Base-by-base conservation (phyloP, 2,797 vertebrate genomes). In the Mormyrus hasselquistii region DNA sequence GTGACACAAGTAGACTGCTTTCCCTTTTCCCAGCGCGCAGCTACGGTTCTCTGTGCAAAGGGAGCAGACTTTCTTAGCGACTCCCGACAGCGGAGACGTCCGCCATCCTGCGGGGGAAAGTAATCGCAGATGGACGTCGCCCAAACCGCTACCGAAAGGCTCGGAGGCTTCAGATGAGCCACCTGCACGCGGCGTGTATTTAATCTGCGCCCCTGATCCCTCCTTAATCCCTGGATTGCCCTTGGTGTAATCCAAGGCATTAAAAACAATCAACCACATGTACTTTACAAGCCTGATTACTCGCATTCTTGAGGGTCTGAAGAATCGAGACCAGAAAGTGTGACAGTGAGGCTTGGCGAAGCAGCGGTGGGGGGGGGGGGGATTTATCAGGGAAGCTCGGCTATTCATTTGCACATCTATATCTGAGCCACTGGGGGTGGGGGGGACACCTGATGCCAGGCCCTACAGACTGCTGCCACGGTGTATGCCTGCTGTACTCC, bases 381-480 rank as follows among this genome's bases (percentile, higher is more conserved):
- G 89, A 16, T 69, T 90, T 41, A 2, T 76, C 69, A 38, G 29
- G 5, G 29, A 82, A 90, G 86, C 90, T 87, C 89, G 93, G 93
- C 92, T 92, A 93, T 94, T 94, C 92, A 92, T 88, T 38, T 62
- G n/a, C 41, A 53, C 91, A 90, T 79, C 69, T 87, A 34, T 44
- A 57, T 79, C 16, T 89, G 14, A 41, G 73, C 38, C 25, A 55
- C 52, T 0, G 49, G 10, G 38, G 73, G 14, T 82, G 16, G 65
- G 29, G 29, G 49, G 1, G 29, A 22, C 22, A 76, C 52, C 52
- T 90, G 90, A 76, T 88, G 90, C 57, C 92, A 91, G 91, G 91
- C 93, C 89, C 89, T 50, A 89, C 90, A 91, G 93, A 92, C 92
- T 91, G 90, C 91, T 93, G 92, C 91, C 91, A 92, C 91, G 92